Conservation (phyloP, 2,888 invertebrate species). For the Azorinus chamasolen region DNA sequence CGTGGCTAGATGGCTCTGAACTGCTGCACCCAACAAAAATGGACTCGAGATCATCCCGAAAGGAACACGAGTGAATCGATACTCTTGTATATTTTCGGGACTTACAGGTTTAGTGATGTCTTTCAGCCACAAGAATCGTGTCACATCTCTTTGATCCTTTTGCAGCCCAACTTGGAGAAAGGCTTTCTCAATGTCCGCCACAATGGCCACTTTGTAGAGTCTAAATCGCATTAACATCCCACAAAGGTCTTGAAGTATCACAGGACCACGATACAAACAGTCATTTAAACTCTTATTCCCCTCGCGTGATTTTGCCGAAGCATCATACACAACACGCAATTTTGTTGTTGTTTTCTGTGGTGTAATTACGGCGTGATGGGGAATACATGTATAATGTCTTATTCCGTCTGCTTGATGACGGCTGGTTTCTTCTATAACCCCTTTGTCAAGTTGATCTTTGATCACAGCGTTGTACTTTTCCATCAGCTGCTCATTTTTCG, state of each 20-base stretch:
- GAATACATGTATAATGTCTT: slow-evolving; percentile 30
- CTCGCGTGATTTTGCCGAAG: slow-evolving; percentile 19
- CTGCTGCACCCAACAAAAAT: slow-evolving; percentile 20
- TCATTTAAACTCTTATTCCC: slow-evolving; percentile 39
- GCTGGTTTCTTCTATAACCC: slow-evolving; percentile 27
- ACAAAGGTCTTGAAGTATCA: slow-evolving; percentile 32
- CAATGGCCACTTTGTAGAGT: slow-evolving; percentile 19
- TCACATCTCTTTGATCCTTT: slow-evolving; percentile 26
- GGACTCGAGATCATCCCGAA: slow-evolving; percentile 29
- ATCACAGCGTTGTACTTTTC: slow-evolving; percentile 24
- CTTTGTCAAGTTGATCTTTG: slow-evolving; percentile 18
- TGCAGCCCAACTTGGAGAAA: slow-evolving; percentile 38
- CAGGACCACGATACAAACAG: slow-evolving; percentile 33
- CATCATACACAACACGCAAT: slow-evolving; percentile 32
- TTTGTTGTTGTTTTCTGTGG: slow-evolving; percentile 31
- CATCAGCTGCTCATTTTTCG: slow-evolving; percentile 8
- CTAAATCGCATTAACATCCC: slow-evolving; percentile 40
- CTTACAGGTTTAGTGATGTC: slow-evolving; percentile 11
- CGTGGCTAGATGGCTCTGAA: slow-evolving; percentile 11
- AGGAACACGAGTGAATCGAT: slow-evolving; percentile 7
- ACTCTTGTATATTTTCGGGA: slow-evolving; percentile 17
- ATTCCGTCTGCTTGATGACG: not conserved
- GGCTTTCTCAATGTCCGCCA: slow-evolving; percentile 48
- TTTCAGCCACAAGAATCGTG: slow-evolving; percentile 45
- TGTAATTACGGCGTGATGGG: slow-evolving; percentile 37